Evolutionary conservation across 1,140 invertebrate genomes (phyloP).

Genomic region (Drosophila mauritiana): DNA sequence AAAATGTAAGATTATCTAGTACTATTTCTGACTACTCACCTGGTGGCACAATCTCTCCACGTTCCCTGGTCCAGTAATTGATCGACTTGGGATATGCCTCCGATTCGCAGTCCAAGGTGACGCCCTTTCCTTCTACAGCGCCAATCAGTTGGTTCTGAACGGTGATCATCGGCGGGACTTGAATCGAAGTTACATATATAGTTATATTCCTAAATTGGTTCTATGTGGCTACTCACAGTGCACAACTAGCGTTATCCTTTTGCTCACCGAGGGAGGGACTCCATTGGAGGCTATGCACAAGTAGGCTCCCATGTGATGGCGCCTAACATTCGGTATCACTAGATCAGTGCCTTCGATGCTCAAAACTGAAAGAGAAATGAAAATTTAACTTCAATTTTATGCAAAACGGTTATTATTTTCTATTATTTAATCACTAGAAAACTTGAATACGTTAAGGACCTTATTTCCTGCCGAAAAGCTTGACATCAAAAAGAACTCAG

Average conservation of each 20-base stretch:
- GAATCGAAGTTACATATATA: background rate
- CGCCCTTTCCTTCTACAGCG: constrained; percentile 89
- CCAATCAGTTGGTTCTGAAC: constrained; percentile 93
- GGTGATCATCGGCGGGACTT: constrained; percentile 92
- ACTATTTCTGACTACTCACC: constrained; percentile 86
- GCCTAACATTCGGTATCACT: constrained; percentile 92
- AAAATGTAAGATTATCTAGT: too few species aligned
- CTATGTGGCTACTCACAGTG: constrained; percentile 89
- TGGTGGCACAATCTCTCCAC: constrained; percentile 91
- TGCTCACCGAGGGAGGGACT: constrained; percentile 94
- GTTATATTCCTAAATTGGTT: background rate
- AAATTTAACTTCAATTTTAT: background rate
- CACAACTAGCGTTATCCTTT: constrained; percentile 93
- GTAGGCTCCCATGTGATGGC: constrained; percentile 95
- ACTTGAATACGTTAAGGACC: too few species aligned
- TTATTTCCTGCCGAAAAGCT: too few species aligned
- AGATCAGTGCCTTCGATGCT: constrained; percentile 90
- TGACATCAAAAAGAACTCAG: too few species aligned
- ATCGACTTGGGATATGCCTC: constrained; percentile 95
- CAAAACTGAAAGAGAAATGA: constrained; percentile 85
- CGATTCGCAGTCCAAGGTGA: constrained; percentile 92
- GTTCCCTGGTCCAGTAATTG: constrained; percentile 93
- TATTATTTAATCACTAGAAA: too few species aligned
- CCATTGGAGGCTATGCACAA: constrained; percentile 95
- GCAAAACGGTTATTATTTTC: too few species aligned